Conservation (phyloP, 2,113 vertebrate species). For the Phodopus roborovskii region DNA sequence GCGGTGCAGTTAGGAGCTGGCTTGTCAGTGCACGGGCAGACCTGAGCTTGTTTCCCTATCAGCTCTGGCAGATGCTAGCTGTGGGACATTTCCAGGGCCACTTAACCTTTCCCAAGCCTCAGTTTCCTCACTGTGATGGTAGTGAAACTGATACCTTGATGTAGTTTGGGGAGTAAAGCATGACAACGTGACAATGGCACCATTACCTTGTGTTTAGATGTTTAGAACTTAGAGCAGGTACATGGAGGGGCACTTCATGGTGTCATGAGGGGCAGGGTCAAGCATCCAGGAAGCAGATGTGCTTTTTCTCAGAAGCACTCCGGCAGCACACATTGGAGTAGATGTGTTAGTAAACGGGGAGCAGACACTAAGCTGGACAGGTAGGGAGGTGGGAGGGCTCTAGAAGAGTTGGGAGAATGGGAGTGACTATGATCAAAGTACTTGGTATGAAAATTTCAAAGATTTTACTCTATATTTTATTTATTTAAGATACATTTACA, state of each 20-base stretch:
- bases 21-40: not conserved
- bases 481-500: not conserved
- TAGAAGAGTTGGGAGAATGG: not conserved
- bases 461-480: not conserved
- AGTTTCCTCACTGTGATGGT: not conserved
- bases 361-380: no score
- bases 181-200: not conserved
- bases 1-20: rapidly evolving
- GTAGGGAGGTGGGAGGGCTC: not conserved
- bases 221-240: not conserved
- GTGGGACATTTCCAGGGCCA: not conserved
- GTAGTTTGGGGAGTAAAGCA: not conserved
- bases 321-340: not conserved
- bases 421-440: not conserved
- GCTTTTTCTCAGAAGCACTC: not conserved
- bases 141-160: not conserved
- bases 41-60: not conserved
- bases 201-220: not conserved
- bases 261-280: not conserved
- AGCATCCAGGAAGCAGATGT: not conserved
- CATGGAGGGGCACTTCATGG: rapidly evolving
- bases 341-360: no score
- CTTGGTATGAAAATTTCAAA: not conserved
- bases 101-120: not conserved
- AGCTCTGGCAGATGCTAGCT: not conserved